Evolutionary conservation across 1,140 invertebrate genomes (phyloP).

Genomic region (Condylostylus longicornis): DNA sequence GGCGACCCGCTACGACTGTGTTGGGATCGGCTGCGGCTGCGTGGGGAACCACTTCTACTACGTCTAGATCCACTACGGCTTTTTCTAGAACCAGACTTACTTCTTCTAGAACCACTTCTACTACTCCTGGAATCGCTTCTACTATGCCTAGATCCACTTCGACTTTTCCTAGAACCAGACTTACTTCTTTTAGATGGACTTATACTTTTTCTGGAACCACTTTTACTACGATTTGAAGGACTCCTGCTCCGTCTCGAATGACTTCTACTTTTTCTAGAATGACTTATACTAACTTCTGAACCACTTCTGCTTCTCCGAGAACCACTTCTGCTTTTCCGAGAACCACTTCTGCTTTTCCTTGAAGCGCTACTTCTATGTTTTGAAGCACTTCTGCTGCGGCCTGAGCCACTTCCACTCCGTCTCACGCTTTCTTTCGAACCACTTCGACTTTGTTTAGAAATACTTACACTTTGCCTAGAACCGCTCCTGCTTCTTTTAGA

Average conservation of each 20-base stretch:
- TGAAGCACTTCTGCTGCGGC: constrained; percentile 19
- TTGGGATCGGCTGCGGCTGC: constrained; percentile 26
- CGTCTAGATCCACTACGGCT: constrained; percentile 31
- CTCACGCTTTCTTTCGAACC: constrained; percentile 20
- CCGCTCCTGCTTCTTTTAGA: constrained; percentile 28
- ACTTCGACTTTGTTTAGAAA: no score
- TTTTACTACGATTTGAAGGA: constrained; percentile 25
- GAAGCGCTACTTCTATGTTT: neutral
- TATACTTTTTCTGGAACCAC: constrained; percentile 26
- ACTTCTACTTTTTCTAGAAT: neutral
- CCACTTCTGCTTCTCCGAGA: constrained; percentile 17
- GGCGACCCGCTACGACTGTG: constrained; percentile 32
- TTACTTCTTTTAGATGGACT: no score
- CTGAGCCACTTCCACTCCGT: constrained; percentile 26
- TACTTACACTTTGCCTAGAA: constrained; percentile 26
- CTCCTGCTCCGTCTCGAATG: constrained; percentile 21
- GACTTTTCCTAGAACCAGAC: constrained; percentile 18
- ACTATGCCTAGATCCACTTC: constrained; percentile 20
- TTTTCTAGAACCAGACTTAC: constrained; percentile 22
- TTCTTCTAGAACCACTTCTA: constrained; percentile 21
- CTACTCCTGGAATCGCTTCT: constrained; percentile 24
- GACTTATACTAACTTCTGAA: constrained; percentile 10
- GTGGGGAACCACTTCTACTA: constrained; percentile 28
- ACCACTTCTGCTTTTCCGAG: constrained; percentile 22
- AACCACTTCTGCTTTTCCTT: constrained; percentile 12